Percentiles rank a stretch among this genome's conserved stretches.
Conservation (phyloP, 2,113 vertebrate species). For the Manacus vitellinus region DNA sequence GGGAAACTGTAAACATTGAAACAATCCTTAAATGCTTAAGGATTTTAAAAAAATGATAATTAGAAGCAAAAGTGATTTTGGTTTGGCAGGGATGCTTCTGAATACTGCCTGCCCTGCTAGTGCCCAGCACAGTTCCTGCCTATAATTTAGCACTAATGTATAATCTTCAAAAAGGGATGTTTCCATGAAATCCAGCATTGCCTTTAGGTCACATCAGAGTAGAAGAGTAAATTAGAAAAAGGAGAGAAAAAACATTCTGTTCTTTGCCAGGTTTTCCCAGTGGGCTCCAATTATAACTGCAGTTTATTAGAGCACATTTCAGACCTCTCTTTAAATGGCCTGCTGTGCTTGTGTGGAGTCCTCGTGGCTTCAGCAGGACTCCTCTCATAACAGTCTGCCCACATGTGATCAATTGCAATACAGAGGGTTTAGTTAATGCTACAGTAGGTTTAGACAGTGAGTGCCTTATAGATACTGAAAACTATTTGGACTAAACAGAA, state of each 20-base stretch:
- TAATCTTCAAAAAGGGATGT: neutral
- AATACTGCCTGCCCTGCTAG: neutral
- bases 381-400: neutral
- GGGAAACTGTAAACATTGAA: neutral
- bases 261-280: conserved; percentile 1
- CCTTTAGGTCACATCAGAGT: neutral
- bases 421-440: neutral
- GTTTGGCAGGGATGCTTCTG: neutral
- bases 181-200: neutral
- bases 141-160: neutral
- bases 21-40: neutral
- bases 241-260: neutral
- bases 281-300: neutral
- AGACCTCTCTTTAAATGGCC: neutral
- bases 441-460: neutral
- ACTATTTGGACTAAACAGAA: neutral
- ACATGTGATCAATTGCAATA: neutral
- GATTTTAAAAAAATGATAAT: neutral
- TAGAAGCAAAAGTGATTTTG: neutral
- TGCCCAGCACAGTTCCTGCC: neutral
- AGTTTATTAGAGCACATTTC: conserved; percentile 1
- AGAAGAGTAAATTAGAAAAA: neutral
- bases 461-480: neutral
- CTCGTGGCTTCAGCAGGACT: neutral
- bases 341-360: neutral